phyloP scores from a whole-genome alignment of 2,888 invertebrate species.

The Drosophila phalerata region DNA sequence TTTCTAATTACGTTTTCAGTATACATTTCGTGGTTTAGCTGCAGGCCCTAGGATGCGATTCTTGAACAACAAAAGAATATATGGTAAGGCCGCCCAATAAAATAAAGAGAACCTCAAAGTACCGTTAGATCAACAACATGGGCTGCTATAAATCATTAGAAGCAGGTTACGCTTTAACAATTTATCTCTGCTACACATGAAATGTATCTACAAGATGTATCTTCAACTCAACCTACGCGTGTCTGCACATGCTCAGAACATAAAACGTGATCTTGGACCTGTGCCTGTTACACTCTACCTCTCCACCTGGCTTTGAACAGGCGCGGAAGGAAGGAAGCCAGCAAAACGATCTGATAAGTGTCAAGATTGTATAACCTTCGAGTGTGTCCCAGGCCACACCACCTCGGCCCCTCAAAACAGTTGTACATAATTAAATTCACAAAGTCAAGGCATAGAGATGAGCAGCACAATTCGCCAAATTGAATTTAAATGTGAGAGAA shows the following conservation, averaged over 20 bases:
- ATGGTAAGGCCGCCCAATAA: conserved; percentile 33
- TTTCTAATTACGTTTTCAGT: conserved; percentile 66
- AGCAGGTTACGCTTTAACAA: conserved; percentile 75
- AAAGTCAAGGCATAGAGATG: conserved; percentile 47
- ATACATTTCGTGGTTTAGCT: conserved; percentile 24
- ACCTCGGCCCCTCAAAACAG: conserved; percentile 23
- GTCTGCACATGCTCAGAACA: conserved; percentile 78
- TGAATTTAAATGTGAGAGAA: neutral
- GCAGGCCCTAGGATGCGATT: conserved; percentile 34
- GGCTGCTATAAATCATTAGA: conserved; percentile 74
- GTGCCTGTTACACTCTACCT: neutral
- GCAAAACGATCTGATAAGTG: conserved; percentile 81
- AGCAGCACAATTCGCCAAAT: conserved; percentile 11
- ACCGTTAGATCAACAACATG: conserved; percentile 67
- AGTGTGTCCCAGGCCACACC: conserved; percentile 53
- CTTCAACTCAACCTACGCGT: conserved; percentile 70
- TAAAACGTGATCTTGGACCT: conserved; percentile 48
- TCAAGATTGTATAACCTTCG: conserved; percentile 80
- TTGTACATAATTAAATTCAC: conserved; percentile 64
- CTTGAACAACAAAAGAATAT: conserved; percentile 38
- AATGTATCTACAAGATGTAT: conserved; percentile 75
- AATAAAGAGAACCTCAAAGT: conserved; percentile 59
- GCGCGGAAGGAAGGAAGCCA: conserved; percentile 75
- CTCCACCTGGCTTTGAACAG: conserved; percentile 4
- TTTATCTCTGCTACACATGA: conserved; percentile 76